Evolutionary conservation across 2,888 invertebrate species (phyloP).

Genomic region (Lepas anatifera): DNA sequence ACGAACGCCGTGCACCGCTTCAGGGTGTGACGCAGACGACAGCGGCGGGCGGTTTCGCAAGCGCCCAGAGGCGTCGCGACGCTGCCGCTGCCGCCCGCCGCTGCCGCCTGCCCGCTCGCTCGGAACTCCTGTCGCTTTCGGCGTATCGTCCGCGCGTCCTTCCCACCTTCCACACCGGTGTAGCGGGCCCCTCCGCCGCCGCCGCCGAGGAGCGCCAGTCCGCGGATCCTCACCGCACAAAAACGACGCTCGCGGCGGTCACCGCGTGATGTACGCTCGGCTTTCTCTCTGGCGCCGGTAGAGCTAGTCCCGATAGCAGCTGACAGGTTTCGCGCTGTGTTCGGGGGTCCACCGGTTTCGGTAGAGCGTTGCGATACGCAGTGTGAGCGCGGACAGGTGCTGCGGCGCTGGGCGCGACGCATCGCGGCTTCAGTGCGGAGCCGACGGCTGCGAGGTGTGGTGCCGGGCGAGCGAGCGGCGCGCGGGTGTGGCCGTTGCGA

Average conservation of each 20-base stretch:
- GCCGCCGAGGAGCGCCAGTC: neutral
- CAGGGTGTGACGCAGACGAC: neutral
- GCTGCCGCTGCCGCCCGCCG: neutral
- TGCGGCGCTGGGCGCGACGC: too few relatives aligned
- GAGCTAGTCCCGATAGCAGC: neutral
- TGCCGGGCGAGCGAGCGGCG: neutral
- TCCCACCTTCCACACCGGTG: too few relatives aligned
- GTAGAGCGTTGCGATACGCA: slow-evolving; percentile 7
- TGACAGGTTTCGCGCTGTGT: neutral
- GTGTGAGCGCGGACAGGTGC: neutral
- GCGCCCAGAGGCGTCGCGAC: neutral
- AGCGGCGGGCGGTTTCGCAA: neutral
- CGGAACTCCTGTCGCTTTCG: neutral
- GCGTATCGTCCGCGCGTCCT: too few relatives aligned
- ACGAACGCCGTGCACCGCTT: too few relatives aligned
- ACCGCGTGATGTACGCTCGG: neutral
- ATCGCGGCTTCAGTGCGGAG: neutral
- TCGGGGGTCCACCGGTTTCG: neutral
- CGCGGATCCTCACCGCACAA: neutral
- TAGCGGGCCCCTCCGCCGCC: too few relatives aligned
- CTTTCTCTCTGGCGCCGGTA: neutral
- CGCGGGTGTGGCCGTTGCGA: neutral
- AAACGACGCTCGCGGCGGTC: neutral
- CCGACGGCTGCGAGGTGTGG: neutral
- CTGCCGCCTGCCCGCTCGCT: too few relatives aligned